Conservation (phyloP, 2,797 vertebrate species). For the Pseudochirops corinnae region DNA sequence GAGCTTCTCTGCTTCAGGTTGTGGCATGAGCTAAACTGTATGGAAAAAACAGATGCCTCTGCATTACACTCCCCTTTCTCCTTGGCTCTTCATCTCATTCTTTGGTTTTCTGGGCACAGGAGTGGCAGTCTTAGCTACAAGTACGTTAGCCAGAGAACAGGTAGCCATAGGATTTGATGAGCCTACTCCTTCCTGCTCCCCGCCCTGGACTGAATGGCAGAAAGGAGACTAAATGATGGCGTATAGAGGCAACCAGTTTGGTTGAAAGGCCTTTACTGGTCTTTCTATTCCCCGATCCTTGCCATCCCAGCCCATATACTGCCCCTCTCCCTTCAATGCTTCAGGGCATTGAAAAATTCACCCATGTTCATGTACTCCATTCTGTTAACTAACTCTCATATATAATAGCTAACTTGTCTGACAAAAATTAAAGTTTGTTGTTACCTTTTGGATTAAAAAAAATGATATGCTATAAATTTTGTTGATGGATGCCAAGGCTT, state of each 20-base stretch:
- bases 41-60: neutral
- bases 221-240: neutral
- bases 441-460: conserved; percentile 22
- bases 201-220: neutral
- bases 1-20: neutral
- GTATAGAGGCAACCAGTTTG: neutral
- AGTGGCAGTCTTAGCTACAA: neutral
- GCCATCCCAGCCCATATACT: neutral
- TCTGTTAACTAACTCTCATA: neutral
- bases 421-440: neutral
- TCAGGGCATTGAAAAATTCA: neutral
- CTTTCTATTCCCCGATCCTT: neutral
- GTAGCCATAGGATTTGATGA: neutral
- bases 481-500: conserved; percentile 23
- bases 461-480: neutral
- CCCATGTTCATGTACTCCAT: neutral
- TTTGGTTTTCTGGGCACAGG: neutral
- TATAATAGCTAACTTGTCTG: neutral
- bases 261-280: neutral
- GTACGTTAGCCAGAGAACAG: neutral
- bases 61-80: neutral
- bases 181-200: neutral
- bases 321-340: neutral
- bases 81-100: neutral
- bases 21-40: neutral